A percentile compares a stretch with the other conserved stretches of the same genome.
Evolutionary conservation across 2,888 invertebrate genomes (phyloP).

Genomic region (Polyommatus iphigenia): DNA sequence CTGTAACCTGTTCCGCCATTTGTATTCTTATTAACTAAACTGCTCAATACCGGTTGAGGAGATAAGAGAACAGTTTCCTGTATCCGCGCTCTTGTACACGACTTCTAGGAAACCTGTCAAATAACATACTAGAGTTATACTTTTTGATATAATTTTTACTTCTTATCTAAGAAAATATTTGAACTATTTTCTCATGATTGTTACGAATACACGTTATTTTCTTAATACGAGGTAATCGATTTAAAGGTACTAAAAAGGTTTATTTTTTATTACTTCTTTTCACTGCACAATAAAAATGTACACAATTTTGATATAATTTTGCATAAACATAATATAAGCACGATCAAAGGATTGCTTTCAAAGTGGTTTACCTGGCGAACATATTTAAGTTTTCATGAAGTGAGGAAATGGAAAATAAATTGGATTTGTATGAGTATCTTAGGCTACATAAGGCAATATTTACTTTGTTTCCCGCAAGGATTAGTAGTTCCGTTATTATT

Average conservation of each 20-base stretch:
- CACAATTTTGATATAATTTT: constrained; percentile 73
- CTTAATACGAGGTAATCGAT: too few relatives aligned
- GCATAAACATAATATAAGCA: constrained; percentile 74
- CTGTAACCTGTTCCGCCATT: constrained; percentile 64
- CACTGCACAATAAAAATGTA: constrained; percentile 45
- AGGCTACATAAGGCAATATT: constrained; percentile 65
- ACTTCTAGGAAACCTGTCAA: constrained; percentile 15
- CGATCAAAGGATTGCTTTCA: constrained; percentile 77
- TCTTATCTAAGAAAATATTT: neutral
- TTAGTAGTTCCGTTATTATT: constrained; percentile 54
- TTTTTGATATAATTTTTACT: neutral
- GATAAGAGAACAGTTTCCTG: constrained; percentile 59
- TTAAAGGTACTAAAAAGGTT: too few relatives aligned
- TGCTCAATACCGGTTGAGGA: constrained; percentile 44
- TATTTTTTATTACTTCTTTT: neutral
- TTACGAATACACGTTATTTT: too few relatives aligned
- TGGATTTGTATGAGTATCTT: constrained; percentile 77
- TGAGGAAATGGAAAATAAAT: constrained; percentile 80
- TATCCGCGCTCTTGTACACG: constrained; percentile 43
- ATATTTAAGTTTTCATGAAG: constrained; percentile 80
- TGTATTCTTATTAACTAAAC: constrained; percentile 56
- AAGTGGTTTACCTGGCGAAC: constrained; percentile 77
- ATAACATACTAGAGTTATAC: neutral
- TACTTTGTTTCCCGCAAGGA: constrained; percentile 63
- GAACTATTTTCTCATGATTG: too few relatives aligned